Percentiles rank a stretch among this genome's conserved stretches.
Conservation (phyloP, 2,888 invertebrate species). For the Nomada lathburiana region DNA sequence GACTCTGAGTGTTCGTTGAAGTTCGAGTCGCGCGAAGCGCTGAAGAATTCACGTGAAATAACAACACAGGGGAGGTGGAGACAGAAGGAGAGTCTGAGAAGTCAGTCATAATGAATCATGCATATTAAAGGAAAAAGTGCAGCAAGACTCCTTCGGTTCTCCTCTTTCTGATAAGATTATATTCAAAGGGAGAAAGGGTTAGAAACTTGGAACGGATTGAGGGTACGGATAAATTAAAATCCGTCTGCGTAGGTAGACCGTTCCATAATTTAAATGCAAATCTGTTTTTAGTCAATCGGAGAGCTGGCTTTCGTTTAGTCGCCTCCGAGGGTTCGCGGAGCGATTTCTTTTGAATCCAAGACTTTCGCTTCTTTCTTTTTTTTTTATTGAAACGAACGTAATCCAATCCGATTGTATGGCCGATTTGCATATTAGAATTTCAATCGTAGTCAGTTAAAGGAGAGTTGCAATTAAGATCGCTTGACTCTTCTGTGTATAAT, state of each 20-base stretch:
- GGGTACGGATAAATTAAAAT: conserved; percentile 71
- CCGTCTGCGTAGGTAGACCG: conserved; percentile 64
- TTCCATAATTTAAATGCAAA: conserved; percentile 73
- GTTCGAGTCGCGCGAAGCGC: neutral
- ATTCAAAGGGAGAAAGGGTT: conserved; percentile 64
- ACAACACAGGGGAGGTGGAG: neutral
- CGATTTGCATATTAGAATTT: conserved; percentile 45
- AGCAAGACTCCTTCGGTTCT: conserved; percentile 41
- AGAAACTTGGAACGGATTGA: conserved; percentile 61
- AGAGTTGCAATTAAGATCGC: conserved; percentile 35
- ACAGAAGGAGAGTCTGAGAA: conserved; percentile 43
- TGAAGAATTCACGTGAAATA: neutral
- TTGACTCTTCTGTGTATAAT: no score
- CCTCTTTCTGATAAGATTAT: conserved; percentile 70
- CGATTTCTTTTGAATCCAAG: conserved; percentile 60
- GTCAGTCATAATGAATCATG: conserved; percentile 73
- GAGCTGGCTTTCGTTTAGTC: conserved; percentile 62
- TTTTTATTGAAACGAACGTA: conserved; percentile 42
- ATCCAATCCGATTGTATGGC: conserved; percentile 25
- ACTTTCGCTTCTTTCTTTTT: conserved; percentile 34
- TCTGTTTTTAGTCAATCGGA: conserved; percentile 72
- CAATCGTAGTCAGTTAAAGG: neutral
- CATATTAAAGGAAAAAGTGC: conserved; percentile 65
- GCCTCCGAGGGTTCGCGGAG: conserved; percentile 16
- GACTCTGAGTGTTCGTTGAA: neutral